Evolutionary conservation across 2,113 vertebrate genomes (phyloP), one percentile per base, ranked within the genome.

Genomic region (Colistium nudipinnis): DNA sequence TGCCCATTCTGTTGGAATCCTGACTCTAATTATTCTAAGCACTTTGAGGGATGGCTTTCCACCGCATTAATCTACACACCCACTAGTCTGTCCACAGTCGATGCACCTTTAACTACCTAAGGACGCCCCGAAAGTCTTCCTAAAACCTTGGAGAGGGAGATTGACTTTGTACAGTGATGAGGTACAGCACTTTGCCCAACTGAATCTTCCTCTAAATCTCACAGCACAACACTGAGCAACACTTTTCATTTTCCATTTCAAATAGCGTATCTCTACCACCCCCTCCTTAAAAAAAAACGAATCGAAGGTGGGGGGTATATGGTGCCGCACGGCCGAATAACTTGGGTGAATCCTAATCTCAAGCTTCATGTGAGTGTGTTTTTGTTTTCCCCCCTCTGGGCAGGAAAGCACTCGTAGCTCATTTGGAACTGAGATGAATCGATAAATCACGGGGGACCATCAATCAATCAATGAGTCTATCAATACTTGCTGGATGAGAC

Each of bases 11-110:
- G 78, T 80, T 90, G 79, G 77, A 71, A 85, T 80, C 85, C 89
- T 83, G 52, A 82, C 76, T 88, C 90, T 88, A 90, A 90, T 92
- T 86, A 91, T 87, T 83, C 84, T 87, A 86, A 77, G 80, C 76
- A 62, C 67, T 65, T 83, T 83, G 84, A 86, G 74, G 82, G 84
- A 84, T 66, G 72, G 86, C 83, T 87, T 87, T 88, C 84, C 89
- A 78, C 53, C 31, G 87, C 78, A 88, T 88, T 91, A 87, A 89
- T 89, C 88, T 80, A 83, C 87, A 78, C 84, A 82, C 86, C 83
- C 84, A 82, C 69, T 43, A 65, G 57, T 82, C 84, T 78, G 61
- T 76, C 64, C 84, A 53, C 75, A 85, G 83, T 77, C 86, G 56
- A 83, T 88, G 89, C 85, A 74, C 85, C 78, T 87, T 80, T 87